Evolutionary conservation across 2,797 vertebrate genomes (phyloP), one percentile per base, ranked within the genome.

Genomic region (Melanotaenia boesemani): DNA sequence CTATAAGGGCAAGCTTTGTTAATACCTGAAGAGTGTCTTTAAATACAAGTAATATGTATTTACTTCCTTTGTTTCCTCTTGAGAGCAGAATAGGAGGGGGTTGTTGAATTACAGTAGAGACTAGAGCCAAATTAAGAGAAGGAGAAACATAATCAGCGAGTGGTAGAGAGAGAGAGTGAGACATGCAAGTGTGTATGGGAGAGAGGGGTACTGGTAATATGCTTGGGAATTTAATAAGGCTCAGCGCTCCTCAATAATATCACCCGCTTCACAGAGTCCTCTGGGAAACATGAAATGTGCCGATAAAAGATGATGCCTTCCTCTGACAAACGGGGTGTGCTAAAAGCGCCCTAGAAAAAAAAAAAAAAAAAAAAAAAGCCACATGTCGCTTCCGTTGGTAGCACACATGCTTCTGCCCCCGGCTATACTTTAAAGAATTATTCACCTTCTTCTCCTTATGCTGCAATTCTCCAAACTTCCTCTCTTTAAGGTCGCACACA

Each of bases 141-240:
- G 57, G 76, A 72, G 75, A 76, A 79, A 85, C 79, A 78, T 77
- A 87, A 89, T 90, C 79, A 86, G 81, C 2, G 64, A 80, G 77
- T 52, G 81, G 76, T 72, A 58, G 63, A 67, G 67, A 67, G 67
- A 67, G 70, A 59, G 86, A 81, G 83, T 12, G 81, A 90, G 74
- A 62, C 80, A 80, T 69, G 67, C 63, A 57, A 89, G 84, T 72
- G 75, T 70, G 78, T 63, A 16, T 70, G 76, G 37, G 67, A 80
- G 74, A 76, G 90, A 84, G 91, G 75, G 77, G 82, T 86, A 88
- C 78, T 90, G 81, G 91, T 94, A 94, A 95, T 93, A 94, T 93
- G 89, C 88, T 90, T 90, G 91, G 91, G 89, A 95, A 94, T 94
- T 95, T 94, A 95, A 95, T 94, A 95, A 95, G 93, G 89, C 91